Percentiles rank a stretch among this genome's conserved stretches.
Evolutionary conservation across 1,140 invertebrate genomes (phyloP).

Genomic region (Stenopsyche tienmushanensis): DNA sequence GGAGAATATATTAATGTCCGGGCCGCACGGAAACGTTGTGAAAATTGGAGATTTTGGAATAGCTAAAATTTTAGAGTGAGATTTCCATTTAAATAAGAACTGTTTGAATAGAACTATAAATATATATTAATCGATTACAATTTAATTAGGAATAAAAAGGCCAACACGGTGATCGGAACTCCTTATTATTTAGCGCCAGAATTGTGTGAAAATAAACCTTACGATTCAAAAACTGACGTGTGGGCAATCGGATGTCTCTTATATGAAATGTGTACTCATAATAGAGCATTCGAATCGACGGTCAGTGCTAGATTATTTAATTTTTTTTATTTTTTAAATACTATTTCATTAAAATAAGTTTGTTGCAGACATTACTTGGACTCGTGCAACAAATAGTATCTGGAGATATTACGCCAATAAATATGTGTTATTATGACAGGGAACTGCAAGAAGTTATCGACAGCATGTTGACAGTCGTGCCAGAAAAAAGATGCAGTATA

Average conservation of each 20-base stretch:
- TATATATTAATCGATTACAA: background rate
- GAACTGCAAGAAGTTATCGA: constrained; percentile 57
- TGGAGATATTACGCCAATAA: constrained; percentile 54
- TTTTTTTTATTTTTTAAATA: background rate
- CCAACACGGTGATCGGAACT: constrained; percentile 70
- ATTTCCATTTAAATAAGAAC: background rate
- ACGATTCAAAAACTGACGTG: constrained; percentile 77
- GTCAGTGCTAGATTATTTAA: constrained; percentile 45
- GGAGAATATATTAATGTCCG: constrained; percentile 72
- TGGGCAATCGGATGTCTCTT: constrained; percentile 85
- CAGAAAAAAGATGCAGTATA: constrained; percentile 54
- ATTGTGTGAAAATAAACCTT: constrained; percentile 72
- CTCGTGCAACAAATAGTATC: constrained; percentile 56
- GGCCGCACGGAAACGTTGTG: constrained; percentile 59
- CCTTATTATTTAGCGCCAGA: constrained; percentile 87
- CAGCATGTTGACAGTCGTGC: constrained; percentile 53
- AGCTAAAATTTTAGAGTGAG: constrained; percentile 64
- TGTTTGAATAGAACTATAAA: background rate
- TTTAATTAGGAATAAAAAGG: constrained; percentile 52
- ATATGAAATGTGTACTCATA: constrained; percentile 69
- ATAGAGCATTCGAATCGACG: constrained; percentile 58
- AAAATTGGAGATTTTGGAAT: constrained; percentile 83
- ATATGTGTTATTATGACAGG: constrained; percentile 51
- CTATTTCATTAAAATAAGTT: constrained; percentile 1
- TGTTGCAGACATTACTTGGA: constrained; percentile 53